These are phyloP conservation scores for Amazona finschi DNA, from an alignment of 2,797 vertebrate genomes.

Conservation along the genomic window DNA sequence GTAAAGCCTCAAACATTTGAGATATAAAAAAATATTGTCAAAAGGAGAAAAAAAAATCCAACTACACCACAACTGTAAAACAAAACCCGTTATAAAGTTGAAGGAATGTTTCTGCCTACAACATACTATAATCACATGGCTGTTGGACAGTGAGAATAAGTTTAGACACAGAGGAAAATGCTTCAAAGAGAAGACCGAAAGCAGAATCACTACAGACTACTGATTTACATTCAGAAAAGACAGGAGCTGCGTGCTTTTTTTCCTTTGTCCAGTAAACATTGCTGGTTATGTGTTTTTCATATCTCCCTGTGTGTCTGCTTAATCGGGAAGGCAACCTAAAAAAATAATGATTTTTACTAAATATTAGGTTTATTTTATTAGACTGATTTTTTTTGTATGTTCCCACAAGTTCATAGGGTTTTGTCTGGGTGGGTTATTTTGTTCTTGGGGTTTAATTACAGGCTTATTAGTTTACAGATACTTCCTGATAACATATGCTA, in stretches of 20 bases:
- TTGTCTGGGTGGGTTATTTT: not conserved
- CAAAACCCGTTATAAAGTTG: not conserved
- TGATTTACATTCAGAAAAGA: not conserved
- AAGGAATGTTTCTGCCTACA: not conserved
- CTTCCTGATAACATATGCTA: not conserved
- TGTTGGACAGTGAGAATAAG: not conserved
- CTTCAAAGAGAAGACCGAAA: not conserved
- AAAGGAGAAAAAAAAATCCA: not conserved
- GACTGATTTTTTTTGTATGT: not conserved
- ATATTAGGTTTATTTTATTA: constrained; percentile 40
- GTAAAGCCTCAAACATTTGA: not conserved
- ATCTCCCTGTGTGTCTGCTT: not conserved
- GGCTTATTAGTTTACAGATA: not conserved
- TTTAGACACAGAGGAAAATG: not conserved
- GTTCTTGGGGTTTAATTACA: not conserved
- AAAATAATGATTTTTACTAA: constrained; percentile 23
- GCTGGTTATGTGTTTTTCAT: not conserved
- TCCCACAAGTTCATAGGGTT: not conserved
- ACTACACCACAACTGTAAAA: not conserved
- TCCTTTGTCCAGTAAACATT: not conserved
- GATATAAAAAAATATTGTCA: not conserved
- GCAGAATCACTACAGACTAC: not conserved
- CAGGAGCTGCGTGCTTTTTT: not conserved
- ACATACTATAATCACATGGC: not conserved
- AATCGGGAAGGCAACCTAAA: not conserved